Evolutionary conservation across 37 sponge, comb jelly and placozoan genomes (phyloP), one percentile per base, ranked within the genome.

Genomic region (Spongilla lacustris): DNA sequence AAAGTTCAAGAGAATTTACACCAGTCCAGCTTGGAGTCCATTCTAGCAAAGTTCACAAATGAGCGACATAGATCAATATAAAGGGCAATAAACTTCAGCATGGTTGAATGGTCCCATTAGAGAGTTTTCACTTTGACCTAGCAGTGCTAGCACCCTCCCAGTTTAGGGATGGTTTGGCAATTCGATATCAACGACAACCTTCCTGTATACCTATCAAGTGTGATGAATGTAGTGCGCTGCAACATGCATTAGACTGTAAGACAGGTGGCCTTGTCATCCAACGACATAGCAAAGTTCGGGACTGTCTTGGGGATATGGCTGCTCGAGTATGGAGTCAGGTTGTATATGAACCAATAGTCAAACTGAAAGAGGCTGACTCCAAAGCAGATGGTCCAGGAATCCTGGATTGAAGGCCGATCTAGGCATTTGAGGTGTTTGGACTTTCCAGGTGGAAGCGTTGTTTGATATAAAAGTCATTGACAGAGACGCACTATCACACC

Each of bases 161-260:
- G 32, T 86, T 86, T 46, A 22, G 87, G 1, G 87, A 86, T 79
- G 87, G 67, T 35, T 33, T 86, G 26, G 80, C 87, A 10, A 19
- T 86, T 17, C 3, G 81, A 13, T 86, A 86, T 6, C 48, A 36
- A 33, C 6, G 78, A 37, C 38, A 41, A 36, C 24, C 48, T 22
- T 36, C 26, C n/a, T 24, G 48, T 12, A 4, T 77, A 19, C 78
- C 78, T 24, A 50, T 5, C 23, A 19, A 37, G 13, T 77, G 69
- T 71, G 83, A 83, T 83, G 83, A 73, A 12, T 83, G 73, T 70
- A 46, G 83, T 24, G 72, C 83, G 2, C 48, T 83, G 8, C 36
- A 69, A 35, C 83, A 83, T 83, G 83, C 72, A 14, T 37, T 34
- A 24, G 50, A 46, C 71, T 83, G 73, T 34, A 71, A 76, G 69